Evolutionary conservation across 2,797 vertebrate species (phyloP).

Genomic region (Gadopsis marmoratus): DNA sequence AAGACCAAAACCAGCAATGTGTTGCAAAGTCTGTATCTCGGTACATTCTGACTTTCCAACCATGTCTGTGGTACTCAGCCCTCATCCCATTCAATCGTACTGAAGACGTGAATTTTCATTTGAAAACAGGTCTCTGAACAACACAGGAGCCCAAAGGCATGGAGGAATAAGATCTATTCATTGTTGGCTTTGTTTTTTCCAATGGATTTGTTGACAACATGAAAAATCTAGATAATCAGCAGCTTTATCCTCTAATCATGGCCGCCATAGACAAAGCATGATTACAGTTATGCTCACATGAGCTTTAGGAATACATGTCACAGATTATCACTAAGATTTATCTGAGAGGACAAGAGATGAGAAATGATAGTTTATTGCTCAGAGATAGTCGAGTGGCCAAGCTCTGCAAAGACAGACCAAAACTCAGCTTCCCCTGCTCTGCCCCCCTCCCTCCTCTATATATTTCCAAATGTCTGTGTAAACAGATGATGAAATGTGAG

Average conservation of each 20-base stretch:
- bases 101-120: neutral
- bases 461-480: slow-evolving; percentile 16
- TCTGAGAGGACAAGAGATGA: slow-evolving; percentile 2
- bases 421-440: neutral
- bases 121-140: neutral
- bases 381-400: slow-evolving; percentile 1
- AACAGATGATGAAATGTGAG: neutral
- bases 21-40: neutral
- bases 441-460: neutral
- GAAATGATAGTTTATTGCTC: slow-evolving; percentile 1
- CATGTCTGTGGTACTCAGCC: neutral
- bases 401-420: neutral
- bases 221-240: neutral
- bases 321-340: slow-evolving; percentile 10
- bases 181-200: slow-evolving; percentile 15
- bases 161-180: neutral
- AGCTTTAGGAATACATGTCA: neutral
- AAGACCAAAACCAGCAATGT: slow-evolving; percentile 4
- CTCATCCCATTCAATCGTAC: neutral
- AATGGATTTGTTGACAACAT: slow-evolving; percentile 21
- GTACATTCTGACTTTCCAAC: neutral
- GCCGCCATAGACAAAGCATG: neutral
- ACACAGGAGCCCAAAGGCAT: neutral
- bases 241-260: slow-evolving; percentile 10
- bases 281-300: slow-evolving; percentile 4